Evolutionary conservation across 2,797 vertebrate species (phyloP).

Genomic region (Notamacropus eugenii): DNA sequence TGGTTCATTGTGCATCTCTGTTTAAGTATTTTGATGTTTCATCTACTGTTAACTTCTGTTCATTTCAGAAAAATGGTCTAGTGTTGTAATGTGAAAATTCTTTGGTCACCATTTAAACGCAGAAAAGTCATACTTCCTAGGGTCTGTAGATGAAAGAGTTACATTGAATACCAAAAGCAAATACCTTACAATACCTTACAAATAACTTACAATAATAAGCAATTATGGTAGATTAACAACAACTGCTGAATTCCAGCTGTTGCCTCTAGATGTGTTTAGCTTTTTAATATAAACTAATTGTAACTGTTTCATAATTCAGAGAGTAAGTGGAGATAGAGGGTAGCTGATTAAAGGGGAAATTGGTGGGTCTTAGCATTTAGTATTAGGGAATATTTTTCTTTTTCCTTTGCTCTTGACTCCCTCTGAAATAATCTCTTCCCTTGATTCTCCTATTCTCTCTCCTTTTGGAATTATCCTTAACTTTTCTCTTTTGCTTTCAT

Average conservation of each 20-base stretch:
- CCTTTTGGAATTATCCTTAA: background rate
- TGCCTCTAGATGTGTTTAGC: slow-evolving; percentile 18
- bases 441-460: slow-evolving; percentile 31
- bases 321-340: background rate
- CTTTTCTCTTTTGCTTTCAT: background rate
- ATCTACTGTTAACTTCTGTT: slow-evolving; percentile 62
- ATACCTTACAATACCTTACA: background rate
- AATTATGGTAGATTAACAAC: slow-evolving; percentile 76
- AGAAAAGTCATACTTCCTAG: slow-evolving; percentile 60
- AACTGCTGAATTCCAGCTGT: slow-evolving; percentile 73
- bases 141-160: slow-evolving; percentile 65
- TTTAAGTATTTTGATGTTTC: slow-evolving; percentile 49
- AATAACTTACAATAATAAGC: slow-evolving; percentile 76
- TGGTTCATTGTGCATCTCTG: slow-evolving; percentile 65
- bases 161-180: slow-evolving; percentile 70
- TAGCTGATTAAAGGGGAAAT: background rate
- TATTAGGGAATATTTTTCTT: background rate
- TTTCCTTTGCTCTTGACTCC: slow-evolving; percentile 24
- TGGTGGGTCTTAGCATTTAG: background rate
- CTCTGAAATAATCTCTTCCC: background rate
- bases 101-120: slow-evolving; percentile 61
- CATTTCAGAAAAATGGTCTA: slow-evolving; percentile 67
- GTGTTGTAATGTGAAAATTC: slow-evolving; percentile 73
- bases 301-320: slow-evolving; percentile 16
- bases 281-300: slow-evolving; percentile 58